Conservation (phyloP, 2,888 invertebrate species). For the Crepidodera aurea region DNA sequence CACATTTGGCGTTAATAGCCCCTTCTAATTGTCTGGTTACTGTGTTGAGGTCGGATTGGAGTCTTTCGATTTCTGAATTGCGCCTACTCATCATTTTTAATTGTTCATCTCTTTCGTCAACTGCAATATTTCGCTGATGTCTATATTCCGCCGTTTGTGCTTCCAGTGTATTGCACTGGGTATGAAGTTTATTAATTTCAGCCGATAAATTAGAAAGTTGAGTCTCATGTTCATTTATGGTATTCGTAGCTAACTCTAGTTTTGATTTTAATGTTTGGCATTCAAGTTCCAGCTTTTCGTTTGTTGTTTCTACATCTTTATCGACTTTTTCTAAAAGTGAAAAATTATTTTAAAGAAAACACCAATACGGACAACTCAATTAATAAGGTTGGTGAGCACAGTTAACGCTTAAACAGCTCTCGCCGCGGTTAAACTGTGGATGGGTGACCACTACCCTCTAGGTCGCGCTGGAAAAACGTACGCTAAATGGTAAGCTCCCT, state of each 20-base stretch:
- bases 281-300: constrained; percentile 68
- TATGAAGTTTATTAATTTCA: constrained; percentile 72
- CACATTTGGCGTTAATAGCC: constrained; percentile 83
- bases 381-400: neutral
- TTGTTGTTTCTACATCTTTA: constrained; percentile 64
- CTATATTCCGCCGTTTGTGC: constrained; percentile 72
- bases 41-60: constrained; percentile 73
- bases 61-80: constrained; percentile 75
- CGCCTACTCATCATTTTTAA: constrained; percentile 76
- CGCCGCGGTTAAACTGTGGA: too few species aligned
- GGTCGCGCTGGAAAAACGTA: neutral
- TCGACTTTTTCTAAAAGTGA: constrained; percentile 66
- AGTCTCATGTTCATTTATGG: constrained; percentile 69
- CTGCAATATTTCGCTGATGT: constrained; percentile 73
- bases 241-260: constrained; percentile 69
- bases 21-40: constrained; percentile 78
- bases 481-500: too few species aligned
- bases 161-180: constrained; percentile 71
- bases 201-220: constrained; percentile 70
- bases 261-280: constrained; percentile 71
- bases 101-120: constrained; percentile 79
- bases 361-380: neutral
- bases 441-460: too few species aligned
- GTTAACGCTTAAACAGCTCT: neutral
- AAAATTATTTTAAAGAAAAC: neutral